Base-by-base conservation (phyloP, 2,888 invertebrate genomes). In the Zygaena filipendulae region DNA sequence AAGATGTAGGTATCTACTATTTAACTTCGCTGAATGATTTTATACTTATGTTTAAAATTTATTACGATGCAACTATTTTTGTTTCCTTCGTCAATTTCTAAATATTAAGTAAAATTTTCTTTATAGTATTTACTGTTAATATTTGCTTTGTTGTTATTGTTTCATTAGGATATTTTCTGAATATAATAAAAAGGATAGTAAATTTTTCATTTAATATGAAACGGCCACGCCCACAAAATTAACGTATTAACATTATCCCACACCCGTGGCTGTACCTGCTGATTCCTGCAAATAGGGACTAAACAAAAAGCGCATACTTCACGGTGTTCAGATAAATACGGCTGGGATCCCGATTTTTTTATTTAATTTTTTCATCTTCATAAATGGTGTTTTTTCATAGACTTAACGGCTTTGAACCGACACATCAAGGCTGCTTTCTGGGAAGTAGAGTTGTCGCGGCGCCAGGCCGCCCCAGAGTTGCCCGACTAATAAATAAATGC, bases 361-460 rank as follows among this genome's bases (percentile, higher is more conserved):
- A n/a, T n/a, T n/a, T n/a, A n/a, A n/a, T n/a, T n/a, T n/a, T n/a
- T n/a, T n/a, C 66, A 52, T 58, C 59, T 57, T 68, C 79, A 75
- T 77, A 79, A 77, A 79, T 77, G 75, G 74, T 55, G 64, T 72
- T 77, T 77, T 75, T 79, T 74, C 66, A 51, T 55, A 56, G 59
- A 63, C 53, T 66, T 74, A 74, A 77, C 74, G 72, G 72, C 71
- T 69, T 59, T 49, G 60, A 52, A 61, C 64, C 66, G 74, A 61
- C 72, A 55, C 67, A 61, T 60, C 60, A 59, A 56, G 42, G 57
- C 47, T 61, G 63, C 46, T 44, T 75, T 75, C 77, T 69, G 61
- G 56, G 77, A 77, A 77, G 67, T 52, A 49, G 59, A 56, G 62
- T 50, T 72, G 75, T 69, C 69, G 63, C 72, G 79, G 79, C 77